phyloP scores from a whole-genome alignment of 1,140 invertebrate genomes.

The Pachypsylla venusta region DNA sequence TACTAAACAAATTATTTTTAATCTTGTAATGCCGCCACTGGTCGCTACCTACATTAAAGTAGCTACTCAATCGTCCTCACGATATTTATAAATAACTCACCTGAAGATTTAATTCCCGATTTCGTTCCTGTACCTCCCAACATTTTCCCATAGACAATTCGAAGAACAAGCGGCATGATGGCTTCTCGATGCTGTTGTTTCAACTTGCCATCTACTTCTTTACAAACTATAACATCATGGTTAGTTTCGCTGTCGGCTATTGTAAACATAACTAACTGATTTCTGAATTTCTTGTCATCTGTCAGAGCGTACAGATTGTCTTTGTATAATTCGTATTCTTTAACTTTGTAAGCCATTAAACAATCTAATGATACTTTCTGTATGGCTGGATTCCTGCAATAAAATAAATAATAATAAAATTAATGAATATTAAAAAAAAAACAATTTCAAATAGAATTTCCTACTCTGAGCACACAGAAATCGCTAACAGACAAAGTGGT shows the following conservation, averaged over 20 bases:
- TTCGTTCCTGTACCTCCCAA: slow-evolving; percentile 34
- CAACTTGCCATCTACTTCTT: slow-evolving; percentile 32
- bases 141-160: slow-evolving; percentile 41
- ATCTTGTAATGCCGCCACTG: no score
- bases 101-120: slow-evolving; percentile 30
- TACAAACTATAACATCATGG: no score
- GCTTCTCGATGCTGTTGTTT: slow-evolving; percentile 51
- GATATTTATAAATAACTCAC: no score
- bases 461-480: no score
- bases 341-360: slow-evolving; percentile 65
- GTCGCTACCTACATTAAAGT: no score
- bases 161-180: slow-evolving; percentile 44
- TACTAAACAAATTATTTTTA: no score
- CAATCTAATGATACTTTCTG: slow-evolving; percentile 77
- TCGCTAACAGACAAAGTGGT: no score
- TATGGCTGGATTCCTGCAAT: slow-evolving; percentile 48
- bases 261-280: slow-evolving; percentile 62
- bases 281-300: slow-evolving; percentile 75
- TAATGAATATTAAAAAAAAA: no score
- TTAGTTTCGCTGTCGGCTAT: slow-evolving; percentile 48
- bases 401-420: no score
- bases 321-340: slow-evolving; percentile 57
- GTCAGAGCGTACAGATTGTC: slow-evolving; percentile 58
- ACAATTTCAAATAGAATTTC: no score
- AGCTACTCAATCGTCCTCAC: no score